Conservation (phyloP, 2,113 vertebrate genomes). For the Thinocorus orbignyianus region DNA sequence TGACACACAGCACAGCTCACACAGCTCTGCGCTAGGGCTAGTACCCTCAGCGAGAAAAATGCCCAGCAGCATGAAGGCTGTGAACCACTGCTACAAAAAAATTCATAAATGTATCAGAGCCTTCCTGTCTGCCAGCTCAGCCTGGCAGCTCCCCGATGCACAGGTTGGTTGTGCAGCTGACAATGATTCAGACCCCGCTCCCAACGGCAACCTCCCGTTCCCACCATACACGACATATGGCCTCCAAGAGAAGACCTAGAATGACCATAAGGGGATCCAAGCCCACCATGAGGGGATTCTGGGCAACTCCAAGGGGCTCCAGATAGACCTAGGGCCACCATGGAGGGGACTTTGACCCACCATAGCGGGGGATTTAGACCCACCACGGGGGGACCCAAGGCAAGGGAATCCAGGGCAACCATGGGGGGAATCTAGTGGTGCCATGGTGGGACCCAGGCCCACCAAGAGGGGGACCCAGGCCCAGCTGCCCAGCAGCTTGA, state of each 20-base stretch:
- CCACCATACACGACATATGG: not conserved
- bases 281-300: not conserved
- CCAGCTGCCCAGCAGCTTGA: not conserved
- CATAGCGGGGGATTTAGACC: too few relatives aligned
- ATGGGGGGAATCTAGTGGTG: too few relatives aligned
- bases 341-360: too few relatives aligned
- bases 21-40: not conserved
- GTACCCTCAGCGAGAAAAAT: not conserved
- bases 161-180: not conserved
- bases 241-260: not conserved
- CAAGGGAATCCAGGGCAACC: not conserved
- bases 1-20: rapidly evolving
- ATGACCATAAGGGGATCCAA: not conserved
- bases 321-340: not conserved
- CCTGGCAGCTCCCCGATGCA: not conserved
- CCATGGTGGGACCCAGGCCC: not conserved
- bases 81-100: not conserved
- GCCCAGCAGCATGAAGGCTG: not conserved
- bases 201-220: not conserved
- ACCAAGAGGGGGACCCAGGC: not conserved
- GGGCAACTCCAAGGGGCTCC: too few relatives aligned
- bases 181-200: not conserved
- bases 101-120: not conserved
- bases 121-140: not conserved
- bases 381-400: too few relatives aligned